These are phyloP conservation scores for Mormyrus lacerda DNA, from an alignment of 2,113 vertebrate genomes.

Conservation along the genomic window DNA sequence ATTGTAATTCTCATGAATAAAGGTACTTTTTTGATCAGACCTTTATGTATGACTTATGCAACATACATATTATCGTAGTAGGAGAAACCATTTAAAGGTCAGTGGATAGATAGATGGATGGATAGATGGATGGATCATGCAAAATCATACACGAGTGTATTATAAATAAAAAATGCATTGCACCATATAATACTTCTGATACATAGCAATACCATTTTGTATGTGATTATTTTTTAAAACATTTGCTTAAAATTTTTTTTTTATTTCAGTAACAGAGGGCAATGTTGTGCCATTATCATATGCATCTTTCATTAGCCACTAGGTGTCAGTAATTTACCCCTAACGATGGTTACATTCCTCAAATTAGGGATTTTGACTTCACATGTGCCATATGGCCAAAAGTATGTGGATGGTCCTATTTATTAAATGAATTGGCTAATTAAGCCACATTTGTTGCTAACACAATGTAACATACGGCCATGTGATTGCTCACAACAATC, in stretches of 20 bases:
- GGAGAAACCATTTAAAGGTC: not conserved
- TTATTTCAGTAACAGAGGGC: not conserved
- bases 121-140: not conserved
- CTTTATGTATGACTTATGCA: not conserved
- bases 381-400: not conserved
- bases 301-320: not conserved
- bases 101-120: not conserved
- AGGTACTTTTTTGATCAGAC: not conserved
- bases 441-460: not conserved
- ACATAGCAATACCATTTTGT: not conserved
- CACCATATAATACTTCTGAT: not conserved
- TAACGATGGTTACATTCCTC: not conserved
- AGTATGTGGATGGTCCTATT: not conserved
- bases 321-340: slow-evolving; percentile 3
- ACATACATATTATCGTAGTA: not conserved
- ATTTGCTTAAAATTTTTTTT: not conserved
- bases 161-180: not conserved
- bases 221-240: not conserved
- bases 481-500: not conserved
- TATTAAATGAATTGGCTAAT: not conserved
- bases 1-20: not conserved
- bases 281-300: not conserved
- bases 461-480: not conserved
- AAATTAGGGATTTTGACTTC: not conserved
- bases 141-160: not conserved